Conservation (phyloP, 2,113 vertebrate genomes). For the Gracilinanus agilis region DNA sequence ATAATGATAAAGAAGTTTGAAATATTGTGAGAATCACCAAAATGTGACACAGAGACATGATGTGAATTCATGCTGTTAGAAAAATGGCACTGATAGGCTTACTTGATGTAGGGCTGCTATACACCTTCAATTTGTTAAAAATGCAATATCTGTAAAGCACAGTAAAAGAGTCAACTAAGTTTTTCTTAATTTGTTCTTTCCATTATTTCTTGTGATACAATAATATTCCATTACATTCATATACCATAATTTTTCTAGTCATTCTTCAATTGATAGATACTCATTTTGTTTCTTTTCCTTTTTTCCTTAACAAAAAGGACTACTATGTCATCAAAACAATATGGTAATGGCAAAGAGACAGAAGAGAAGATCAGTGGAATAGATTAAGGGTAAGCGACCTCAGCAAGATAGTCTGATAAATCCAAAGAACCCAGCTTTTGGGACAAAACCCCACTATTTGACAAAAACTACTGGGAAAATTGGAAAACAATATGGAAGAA, state of each 20-base stretch:
- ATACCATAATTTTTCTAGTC: not conserved
- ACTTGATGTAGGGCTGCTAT: not conserved
- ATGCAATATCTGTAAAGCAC: not conserved
- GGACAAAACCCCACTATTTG: no score
- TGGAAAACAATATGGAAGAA: no score
- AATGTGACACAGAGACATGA: not conserved
- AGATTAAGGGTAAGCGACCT: no score
- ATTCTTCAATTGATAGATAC: not conserved
- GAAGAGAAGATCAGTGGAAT: no score
- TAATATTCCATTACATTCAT: not conserved
- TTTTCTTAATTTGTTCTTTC: not conserved
- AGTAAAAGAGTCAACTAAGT: not conserved
- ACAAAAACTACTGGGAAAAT: no score
- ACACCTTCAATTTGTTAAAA: not conserved
- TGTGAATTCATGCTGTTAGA: not conserved
- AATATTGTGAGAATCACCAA: not conserved
- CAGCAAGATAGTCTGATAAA: no score
- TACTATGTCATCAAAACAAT: no score
- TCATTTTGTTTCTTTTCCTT: not conserved
- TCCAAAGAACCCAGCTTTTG: no score
- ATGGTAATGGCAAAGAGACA: no score
- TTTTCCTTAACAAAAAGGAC: not conserved
- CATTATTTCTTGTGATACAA: not conserved
- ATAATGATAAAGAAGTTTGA: not conserved
- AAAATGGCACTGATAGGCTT: not conserved